phyloP scores from a whole-genome alignment of 2,113 vertebrate genomes.

The Trochalopteron elliotii region DNA sequence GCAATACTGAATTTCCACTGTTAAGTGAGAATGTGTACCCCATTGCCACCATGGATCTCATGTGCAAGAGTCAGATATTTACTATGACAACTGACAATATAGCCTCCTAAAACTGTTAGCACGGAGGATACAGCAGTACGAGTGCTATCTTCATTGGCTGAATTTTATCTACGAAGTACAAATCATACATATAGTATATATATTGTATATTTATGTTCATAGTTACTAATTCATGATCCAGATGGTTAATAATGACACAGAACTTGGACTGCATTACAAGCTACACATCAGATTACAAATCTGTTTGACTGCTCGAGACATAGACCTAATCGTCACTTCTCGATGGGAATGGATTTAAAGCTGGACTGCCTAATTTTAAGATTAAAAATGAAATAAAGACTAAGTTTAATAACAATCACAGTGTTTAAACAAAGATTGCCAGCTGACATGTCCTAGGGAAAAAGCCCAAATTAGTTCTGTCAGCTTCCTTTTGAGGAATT shows the following conservation, averaged over 20 bases:
- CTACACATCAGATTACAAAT: background rate
- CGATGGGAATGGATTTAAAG: background rate
- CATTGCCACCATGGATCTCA: background rate
- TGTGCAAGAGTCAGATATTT: background rate
- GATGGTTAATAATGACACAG: background rate
- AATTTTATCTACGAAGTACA: background rate
- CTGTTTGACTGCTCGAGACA: background rate
- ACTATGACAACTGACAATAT: background rate
- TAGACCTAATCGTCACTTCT: background rate
- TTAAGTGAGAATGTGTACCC: background rate
- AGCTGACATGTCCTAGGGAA: background rate
- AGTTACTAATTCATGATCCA: background rate
- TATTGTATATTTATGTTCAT: background rate
- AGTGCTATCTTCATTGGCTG: background rate
- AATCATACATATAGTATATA: background rate
- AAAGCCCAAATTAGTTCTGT: background rate
- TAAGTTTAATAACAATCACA: background rate
- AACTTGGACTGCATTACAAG: background rate
- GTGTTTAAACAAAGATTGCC: background rate
- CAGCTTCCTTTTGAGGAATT: background rate
- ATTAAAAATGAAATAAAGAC: background rate
- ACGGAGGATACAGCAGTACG: background rate
- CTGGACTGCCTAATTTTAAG: background rate
- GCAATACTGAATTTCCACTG: background rate
- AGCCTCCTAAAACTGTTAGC: background rate